These are phyloP conservation scores for Pteruthius melanotis DNA, from an alignment of 2,113 vertebrate genomes.

Conservation along the genomic window DNA sequence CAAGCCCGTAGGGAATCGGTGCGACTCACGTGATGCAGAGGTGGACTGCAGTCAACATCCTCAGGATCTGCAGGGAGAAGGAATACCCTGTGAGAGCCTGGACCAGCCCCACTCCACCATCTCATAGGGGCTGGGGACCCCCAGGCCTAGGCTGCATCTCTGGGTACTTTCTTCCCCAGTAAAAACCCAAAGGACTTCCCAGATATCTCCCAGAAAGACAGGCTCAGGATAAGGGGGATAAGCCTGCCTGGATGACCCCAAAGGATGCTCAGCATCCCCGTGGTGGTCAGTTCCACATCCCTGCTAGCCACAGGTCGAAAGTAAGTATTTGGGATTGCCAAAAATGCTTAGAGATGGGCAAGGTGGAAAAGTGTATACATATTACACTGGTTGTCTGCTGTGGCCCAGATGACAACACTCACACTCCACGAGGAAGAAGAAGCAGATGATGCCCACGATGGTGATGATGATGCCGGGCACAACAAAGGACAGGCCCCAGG, in stretches of 20 bases:
- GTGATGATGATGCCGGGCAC: constrained; percentile 89
- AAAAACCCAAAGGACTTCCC: neutral
- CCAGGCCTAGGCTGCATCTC: neutral
- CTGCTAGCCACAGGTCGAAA: neutral
- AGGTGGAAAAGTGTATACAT: fast-evolving
- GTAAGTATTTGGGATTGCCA: neutral
- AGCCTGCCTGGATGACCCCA: neutral
- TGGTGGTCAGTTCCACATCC: neutral
- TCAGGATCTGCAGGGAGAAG: constrained; percentile 82
- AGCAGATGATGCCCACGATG: constrained; percentile 83
- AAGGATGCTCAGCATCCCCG: neutral
- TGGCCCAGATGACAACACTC: constrained; percentile 37
- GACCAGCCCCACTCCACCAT: neutral
- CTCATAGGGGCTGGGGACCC: neutral
- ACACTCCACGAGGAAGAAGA: constrained; percentile 97
- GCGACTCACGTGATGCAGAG: constrained; percentile 84
- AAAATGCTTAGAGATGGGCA: neutral
- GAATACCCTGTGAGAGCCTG: neutral
- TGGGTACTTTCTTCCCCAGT: fast-evolving
- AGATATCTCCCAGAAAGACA: neutral
- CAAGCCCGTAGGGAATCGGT: fast-evolving
- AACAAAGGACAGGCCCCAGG: constrained; percentile 92
- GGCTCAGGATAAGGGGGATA: neutral
- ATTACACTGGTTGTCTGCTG: fast-evolving
- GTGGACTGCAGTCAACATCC: constrained; percentile 86